phyloP scores from a whole-genome alignment of 2,888 invertebrate species.

The Ochropleura leucogaster region DNA sequence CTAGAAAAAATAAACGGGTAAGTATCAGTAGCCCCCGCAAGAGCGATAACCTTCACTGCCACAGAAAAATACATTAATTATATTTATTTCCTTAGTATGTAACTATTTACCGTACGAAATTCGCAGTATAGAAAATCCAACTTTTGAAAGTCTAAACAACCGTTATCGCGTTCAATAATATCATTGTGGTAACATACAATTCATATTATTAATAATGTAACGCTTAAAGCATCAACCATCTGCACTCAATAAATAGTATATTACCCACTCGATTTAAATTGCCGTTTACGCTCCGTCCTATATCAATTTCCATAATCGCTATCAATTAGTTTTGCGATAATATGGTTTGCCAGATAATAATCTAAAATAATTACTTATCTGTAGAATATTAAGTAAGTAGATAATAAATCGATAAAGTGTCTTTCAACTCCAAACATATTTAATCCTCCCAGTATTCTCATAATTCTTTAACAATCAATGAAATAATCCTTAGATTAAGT shows the following conservation, averaged over 20 bases:
- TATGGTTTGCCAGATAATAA: constrained; percentile 29
- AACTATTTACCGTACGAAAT: background rate
- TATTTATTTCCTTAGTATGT: constrained; percentile 1
- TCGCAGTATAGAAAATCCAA: background rate
- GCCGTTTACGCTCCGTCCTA: constrained; percentile 9
- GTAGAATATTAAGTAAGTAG: constrained; percentile 22
- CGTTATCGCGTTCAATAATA: background rate
- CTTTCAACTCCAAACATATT: constrained; percentile 17
- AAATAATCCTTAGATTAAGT: background rate
- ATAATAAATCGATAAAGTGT: constrained; percentile 16
- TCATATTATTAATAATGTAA: constrained; percentile 6
- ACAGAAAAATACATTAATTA: background rate
- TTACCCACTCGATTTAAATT: constrained; percentile 27
- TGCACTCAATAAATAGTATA: background rate
- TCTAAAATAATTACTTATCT: constrained; percentile 22
- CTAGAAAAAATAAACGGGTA: background rate
- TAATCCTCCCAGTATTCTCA: constrained; percentile 3
- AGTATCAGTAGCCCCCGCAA: constrained; percentile 7
- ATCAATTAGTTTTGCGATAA: constrained; percentile 29
- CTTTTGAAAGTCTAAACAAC: background rate
- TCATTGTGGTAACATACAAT: constrained; percentile 14
- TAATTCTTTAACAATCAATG: background rate
- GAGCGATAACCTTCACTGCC: constrained; percentile 7
- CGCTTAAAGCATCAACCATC: background rate
- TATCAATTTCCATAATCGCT: constrained; percentile 35